Evolutionary conservation across 2,797 vertebrate genomes (phyloP).

Genomic region (Nannoperca australis): DNA sequence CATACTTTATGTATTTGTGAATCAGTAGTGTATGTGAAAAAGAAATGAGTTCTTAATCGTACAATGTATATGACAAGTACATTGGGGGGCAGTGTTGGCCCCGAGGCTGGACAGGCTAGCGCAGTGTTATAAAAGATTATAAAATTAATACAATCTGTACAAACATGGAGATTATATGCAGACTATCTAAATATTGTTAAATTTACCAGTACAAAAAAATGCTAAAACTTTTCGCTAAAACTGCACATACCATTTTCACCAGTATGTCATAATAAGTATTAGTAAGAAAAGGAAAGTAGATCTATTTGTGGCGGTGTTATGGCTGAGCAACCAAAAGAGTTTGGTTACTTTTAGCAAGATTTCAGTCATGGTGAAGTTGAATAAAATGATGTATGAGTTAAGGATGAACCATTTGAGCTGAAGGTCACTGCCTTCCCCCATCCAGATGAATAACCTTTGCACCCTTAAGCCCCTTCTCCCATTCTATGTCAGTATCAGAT

Average conservation of each 20-base stretch:
- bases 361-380: neutral
- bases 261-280: no score
- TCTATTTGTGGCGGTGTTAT: neutral
- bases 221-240: neutral
- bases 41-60: neutral
- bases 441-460: neutral
- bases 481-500: neutral
- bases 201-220: neutral
- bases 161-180: neutral
- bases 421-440: no score
- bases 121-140: neutral
- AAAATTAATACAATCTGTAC: neutral
- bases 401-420: neutral
- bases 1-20: neutral
- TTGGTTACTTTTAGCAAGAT: neutral
- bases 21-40: neutral
- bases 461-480: neutral
- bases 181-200: neutral
- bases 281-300: neutral
- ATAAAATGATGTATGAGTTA: neutral
- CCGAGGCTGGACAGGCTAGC: neutral
- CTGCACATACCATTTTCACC: neutral
- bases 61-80: neutral
- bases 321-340: neutral
- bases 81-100: neutral